A percentile compares a stretch with the other conserved stretches of the same genome.
These are phyloP conservation scores for Lepus americanus DNA, from an alignment of 2,113 vertebrate genomes.

Conservation along the genomic window DNA sequence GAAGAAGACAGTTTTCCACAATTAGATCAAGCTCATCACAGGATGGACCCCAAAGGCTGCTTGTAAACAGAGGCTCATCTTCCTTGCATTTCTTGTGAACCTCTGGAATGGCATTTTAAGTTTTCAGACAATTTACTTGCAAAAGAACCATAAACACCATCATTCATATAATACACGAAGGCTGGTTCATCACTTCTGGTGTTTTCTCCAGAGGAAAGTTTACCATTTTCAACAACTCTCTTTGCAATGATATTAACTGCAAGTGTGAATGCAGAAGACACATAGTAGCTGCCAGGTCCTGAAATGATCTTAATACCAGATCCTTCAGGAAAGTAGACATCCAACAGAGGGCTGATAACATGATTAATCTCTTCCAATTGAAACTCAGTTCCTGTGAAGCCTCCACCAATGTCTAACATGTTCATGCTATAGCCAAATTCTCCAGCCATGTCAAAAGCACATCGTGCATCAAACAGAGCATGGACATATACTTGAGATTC, in stretches of 20 bases:
- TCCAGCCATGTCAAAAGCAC: slow-evolving; percentile 99
- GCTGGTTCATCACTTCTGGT: slow-evolving; percentile 92
- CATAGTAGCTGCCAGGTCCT: slow-evolving; percentile 96
- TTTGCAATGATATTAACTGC: slow-evolving; percentile 96
- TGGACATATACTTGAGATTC: slow-evolving; percentile 93
- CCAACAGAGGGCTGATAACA: slow-evolving; percentile 92
- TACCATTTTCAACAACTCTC: slow-evolving; percentile 90
- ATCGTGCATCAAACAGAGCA: slow-evolving; percentile 97
- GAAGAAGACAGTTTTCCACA: slow-evolving; percentile 95
- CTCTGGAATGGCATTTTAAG: slow-evolving; percentile 90
- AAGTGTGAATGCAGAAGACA: slow-evolving; percentile 97
- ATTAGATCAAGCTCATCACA: slow-evolving; percentile 97
- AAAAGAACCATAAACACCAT: slow-evolving; percentile 98
- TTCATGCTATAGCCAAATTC: slow-evolving; percentile 97
- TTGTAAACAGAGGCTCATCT: slow-evolving; percentile 94
- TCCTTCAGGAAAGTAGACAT: slow-evolving; percentile 95
- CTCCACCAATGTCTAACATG: slow-evolving; percentile 95
- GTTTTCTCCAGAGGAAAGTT: slow-evolving; percentile 89
- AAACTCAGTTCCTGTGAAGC: slow-evolving; percentile 92
- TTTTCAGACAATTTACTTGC: slow-evolving; percentile 94
- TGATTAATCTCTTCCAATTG: slow-evolving; percentile 95
- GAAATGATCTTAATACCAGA: slow-evolving; percentile 94
- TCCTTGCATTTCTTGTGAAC: slow-evolving; percentile 94
- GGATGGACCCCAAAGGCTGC: slow-evolving; percentile 97
- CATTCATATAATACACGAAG: slow-evolving; percentile 96